Evolutionary conservation across 30 jellyfish, hydroid and myxozoan species (phyloP).

Genomic region (Aurelia aurita): DNA sequence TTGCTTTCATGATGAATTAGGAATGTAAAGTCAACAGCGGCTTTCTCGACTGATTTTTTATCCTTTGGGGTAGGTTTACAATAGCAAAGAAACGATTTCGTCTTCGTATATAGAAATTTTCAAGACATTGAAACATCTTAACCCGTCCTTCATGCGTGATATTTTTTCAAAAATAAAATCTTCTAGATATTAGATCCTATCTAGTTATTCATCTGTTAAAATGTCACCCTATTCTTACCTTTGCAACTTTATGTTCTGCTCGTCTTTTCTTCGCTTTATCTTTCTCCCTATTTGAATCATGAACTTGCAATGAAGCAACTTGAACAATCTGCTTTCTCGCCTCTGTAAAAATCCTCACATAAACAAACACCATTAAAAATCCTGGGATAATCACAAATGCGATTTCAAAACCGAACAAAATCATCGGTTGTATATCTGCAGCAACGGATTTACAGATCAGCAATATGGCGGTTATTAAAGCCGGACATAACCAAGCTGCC

Average conservation of each 20-base stretch:
- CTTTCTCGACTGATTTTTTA: neutral
- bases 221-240: constrained; percentile 29
- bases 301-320: constrained; percentile 50
- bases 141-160: too few species aligned
- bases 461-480: constrained; percentile 22
- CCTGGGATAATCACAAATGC: constrained; percentile 75
- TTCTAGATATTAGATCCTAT: too few species aligned
- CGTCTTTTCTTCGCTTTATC: constrained; percentile 40
- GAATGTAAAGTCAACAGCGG: too few species aligned
- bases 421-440: neutral
- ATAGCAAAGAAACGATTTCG: too few species aligned
- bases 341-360: constrained; percentile 54
- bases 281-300: constrained; percentile 9
- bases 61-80: too few species aligned
- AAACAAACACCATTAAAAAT: constrained; percentile 33
- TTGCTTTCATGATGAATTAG: neutral
- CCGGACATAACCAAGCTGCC: constrained; percentile 76
- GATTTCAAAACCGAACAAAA: constrained; percentile 36
- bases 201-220: too few species aligned
- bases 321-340: constrained; percentile 66
- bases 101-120: too few species aligned
- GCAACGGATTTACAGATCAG: constrained; percentile 21
- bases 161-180: too few species aligned
- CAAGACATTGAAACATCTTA: too few species aligned
- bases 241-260: constrained; percentile 67